Conservation (phyloP, 2,888 invertebrate species). For the Cephalotes varians region DNA sequence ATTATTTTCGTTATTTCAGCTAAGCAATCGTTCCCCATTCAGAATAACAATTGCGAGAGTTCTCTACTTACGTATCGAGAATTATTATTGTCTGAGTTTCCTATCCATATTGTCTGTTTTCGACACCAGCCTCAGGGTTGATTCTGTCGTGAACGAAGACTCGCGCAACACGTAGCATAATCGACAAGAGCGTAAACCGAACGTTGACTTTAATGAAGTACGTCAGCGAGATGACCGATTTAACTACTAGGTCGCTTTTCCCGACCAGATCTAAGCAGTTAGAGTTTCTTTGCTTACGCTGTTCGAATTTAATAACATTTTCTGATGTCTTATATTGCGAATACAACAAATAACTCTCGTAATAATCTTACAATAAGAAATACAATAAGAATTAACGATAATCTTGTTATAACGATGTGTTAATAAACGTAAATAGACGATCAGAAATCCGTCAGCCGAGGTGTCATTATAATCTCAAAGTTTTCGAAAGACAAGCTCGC, state of each 20-base stretch:
- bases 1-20: conserved; percentile 33
- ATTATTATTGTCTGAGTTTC: conserved; percentile 51
- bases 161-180: conserved; percentile 41
- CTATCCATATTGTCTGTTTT: conserved; percentile 48
- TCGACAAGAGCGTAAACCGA: conserved; percentile 34
- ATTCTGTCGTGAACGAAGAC: conserved; percentile 48
- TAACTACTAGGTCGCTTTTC: conserved; percentile 9
- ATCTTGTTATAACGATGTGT: conserved; percentile 14
- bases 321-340: background rate
- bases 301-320: background rate
- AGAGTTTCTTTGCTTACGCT: background rate
- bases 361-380: too few relatives aligned
- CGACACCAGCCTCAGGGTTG: conserved; percentile 50
- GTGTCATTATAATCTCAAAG: conserved; percentile 1
- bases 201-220: conserved; percentile 14
- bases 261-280: background rate
- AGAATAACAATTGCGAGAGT: conserved; percentile 42
- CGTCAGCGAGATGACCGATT: conserved; percentile 11
- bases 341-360: background rate
- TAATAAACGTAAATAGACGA: conserved; percentile 2
- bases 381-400: conserved; percentile 32
- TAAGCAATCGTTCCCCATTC: background rate
- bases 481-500: conserved; percentile 39
- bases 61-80: background rate
- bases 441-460: conserved; percentile 9